Evolutionary conservation across 1,140 invertebrate genomes (phyloP), one percentile per base, ranked within the genome.

Genomic region (Caenorhabditis remanei): DNA sequence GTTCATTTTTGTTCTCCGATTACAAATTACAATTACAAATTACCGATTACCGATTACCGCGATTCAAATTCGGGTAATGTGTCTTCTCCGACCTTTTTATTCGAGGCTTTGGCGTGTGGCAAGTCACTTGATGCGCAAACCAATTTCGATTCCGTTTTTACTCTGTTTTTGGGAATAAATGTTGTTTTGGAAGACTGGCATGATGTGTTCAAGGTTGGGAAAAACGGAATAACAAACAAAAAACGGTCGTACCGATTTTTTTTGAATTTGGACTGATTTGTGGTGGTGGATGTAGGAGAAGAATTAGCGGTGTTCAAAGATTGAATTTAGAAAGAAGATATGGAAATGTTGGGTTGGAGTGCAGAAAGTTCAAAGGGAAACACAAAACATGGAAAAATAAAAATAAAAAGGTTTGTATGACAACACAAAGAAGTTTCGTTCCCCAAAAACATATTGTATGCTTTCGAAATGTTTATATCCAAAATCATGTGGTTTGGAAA

Each of bases 41-140:
- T 71, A 46, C 40, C 16, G 11, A 71, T 71, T 79, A 50, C 46
- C 43, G 46, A 79, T 50, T 79, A 79, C 71, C 46, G 71, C 46
- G 46, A 79, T 79, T 50, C 71, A 50, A 79, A 79, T 50, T 50
- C 71, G 46, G 71, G 46, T 79, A 79, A 79, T 79, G 71, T 79
- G 71, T 79, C 40, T 75, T 50, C n/a, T 21, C 19, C 46, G 6
- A 5, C 53, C 53, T 53, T 75, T 79, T 65, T 65, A 14, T 65
- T 16, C 56, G 63, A 11, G 21, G 71, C 71, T n/a, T 40, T 50
- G 19, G 46, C 53, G 71, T 79, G 71, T 50, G 43, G 43, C 71
- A 79, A 50, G 71, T 79, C 71, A 79, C 71, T 79, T 79, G 71
- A 79, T 79, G 71, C 71, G 71, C 71, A 79, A 79, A 79, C 71